Evolutionary conservation across 2,797 vertebrate species (phyloP).

Genomic region (Eupleurogrammus muticus): DNA sequence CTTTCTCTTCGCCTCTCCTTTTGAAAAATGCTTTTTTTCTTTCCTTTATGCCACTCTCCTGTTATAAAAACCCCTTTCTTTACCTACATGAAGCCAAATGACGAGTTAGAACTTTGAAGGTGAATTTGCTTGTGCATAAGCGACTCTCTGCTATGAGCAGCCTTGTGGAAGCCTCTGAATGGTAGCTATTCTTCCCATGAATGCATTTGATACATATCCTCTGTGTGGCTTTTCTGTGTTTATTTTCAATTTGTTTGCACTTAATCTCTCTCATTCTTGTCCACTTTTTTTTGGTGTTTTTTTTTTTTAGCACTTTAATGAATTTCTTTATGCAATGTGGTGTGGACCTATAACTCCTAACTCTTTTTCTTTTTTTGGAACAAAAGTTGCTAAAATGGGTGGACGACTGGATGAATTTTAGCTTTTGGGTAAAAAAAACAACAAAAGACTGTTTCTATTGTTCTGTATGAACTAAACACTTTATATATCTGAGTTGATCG

Average conservation of each 20-base stretch:
- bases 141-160: conserved; percentile 25
- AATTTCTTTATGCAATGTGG: conserved; percentile 33
- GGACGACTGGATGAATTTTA: neutral
- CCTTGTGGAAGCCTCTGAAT: conserved; percentile 31
- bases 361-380: neutral
- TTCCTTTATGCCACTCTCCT: conserved; percentile 12
- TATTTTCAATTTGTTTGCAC: neutral
- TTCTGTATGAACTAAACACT: neutral
- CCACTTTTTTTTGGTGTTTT: too few relatives aligned
- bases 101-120: conserved; percentile 23
- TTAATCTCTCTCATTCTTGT: neutral
- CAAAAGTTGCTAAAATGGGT: neutral
- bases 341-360: conserved; percentile 34
- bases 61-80: conserved; percentile 40
- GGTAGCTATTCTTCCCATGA: conserved; percentile 32
- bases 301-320: conserved; percentile 56
- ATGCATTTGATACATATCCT: conserved; percentile 24
- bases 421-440: neutral
- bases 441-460: conserved; percentile 11
- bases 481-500: conserved; percentile 7
- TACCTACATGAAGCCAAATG: conserved; percentile 25
- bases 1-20: neutral
- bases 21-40: conserved; percentile 5
- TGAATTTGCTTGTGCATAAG: conserved; percentile 4
- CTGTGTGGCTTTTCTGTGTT: conserved; percentile 12